Evolutionary conservation across 2,797 vertebrate species (phyloP).

Genomic region (Acanthurus lineatus): DNA sequence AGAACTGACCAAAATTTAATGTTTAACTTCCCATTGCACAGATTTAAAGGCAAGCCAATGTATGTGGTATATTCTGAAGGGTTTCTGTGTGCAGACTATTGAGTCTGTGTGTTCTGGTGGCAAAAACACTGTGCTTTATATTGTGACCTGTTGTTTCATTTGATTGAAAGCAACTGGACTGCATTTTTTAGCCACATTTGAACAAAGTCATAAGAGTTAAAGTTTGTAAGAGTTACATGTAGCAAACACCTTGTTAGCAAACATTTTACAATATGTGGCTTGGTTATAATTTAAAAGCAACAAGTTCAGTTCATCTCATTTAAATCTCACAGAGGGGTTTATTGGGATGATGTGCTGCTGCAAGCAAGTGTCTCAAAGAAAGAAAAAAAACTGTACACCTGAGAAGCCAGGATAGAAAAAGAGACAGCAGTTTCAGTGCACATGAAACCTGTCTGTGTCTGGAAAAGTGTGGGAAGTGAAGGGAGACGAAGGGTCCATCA

Average conservation of each 20-base stretch:
- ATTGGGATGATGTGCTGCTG: neutral
- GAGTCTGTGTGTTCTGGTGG: too few relatives aligned
- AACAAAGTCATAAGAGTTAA: neutral
- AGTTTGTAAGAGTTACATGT: slow-evolving; percentile 1
- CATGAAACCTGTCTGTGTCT: slow-evolving; percentile 20
- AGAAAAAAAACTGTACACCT: slow-evolving; percentile 33
- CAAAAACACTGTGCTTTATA: too few relatives aligned
- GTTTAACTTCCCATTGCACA: slow-evolving; percentile 9
- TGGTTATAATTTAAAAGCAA: neutral
- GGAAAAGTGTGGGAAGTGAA: slow-evolving; percentile 19
- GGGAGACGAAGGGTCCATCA: slow-evolving; percentile 54
- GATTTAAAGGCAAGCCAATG: slow-evolving; percentile 22
- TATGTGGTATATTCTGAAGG: neutral
- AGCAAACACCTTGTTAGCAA: neutral
- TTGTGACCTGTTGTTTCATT: too few relatives aligned
- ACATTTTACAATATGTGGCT: neutral
- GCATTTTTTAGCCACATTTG: too few relatives aligned
- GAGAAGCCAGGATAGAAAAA: slow-evolving; percentile 18
- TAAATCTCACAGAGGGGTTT: neutral
- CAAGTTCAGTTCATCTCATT: too few relatives aligned
- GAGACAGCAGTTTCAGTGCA: slow-evolving; percentile 16
- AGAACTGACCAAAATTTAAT: neutral
- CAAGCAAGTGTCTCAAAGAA: slow-evolving; percentile 11
- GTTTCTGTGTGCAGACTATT: neutral
- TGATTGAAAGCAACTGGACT: too few relatives aligned